Base-by-base conservation (phyloP, 2,113 vertebrate genomes). In the Dunckerocampus dactyliophorus region DNA sequence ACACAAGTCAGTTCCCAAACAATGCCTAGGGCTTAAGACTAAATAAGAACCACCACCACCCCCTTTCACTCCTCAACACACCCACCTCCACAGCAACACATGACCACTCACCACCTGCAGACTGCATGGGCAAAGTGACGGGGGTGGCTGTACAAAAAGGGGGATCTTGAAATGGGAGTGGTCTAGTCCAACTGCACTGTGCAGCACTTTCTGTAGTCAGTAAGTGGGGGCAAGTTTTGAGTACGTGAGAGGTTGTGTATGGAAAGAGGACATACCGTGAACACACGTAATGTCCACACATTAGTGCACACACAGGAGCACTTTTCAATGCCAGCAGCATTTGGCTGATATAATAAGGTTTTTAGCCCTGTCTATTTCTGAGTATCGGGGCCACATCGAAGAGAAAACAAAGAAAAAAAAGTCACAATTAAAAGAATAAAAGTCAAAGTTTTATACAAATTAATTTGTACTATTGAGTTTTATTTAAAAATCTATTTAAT, bases 91-190 rank as follows among this genome's bases (percentile, higher is more conserved):
- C 47, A 58, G 55, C 28, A 77, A 54, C 71, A 77, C 77, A 79
- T 74, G 79, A 79, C 62, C 70, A 76, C 65, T 73, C 76, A 70
- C 61, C 72, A 81, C 79, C 70, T 82, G 77, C 81, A 72, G 70
- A 67, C 51, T 61, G 66, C 59, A 19, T 59, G 53, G 63, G 48
- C 28, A 49, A 47, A 57, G n/a, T 8, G 55, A 8, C 20, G 17
- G 46, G 21, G 24, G 59, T 6, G 54, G 11, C 3, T 37, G 28
- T 37, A 50, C 46, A 15, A 13, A 48, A 24, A 37, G 55, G 43
- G 54, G 49, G 28, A 37, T 70, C 61, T 53, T 71, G 63, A 76
- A 79, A 74, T 70, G 63, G 70, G 67, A 76, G 59, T 71, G 7
- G 50, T 39, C 62, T 57, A 69, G 63, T 78, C 66, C 47, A 63